phyloP scores from a whole-genome alignment of 1,140 invertebrate genomes.

The Diabrotica virgifera region DNA sequence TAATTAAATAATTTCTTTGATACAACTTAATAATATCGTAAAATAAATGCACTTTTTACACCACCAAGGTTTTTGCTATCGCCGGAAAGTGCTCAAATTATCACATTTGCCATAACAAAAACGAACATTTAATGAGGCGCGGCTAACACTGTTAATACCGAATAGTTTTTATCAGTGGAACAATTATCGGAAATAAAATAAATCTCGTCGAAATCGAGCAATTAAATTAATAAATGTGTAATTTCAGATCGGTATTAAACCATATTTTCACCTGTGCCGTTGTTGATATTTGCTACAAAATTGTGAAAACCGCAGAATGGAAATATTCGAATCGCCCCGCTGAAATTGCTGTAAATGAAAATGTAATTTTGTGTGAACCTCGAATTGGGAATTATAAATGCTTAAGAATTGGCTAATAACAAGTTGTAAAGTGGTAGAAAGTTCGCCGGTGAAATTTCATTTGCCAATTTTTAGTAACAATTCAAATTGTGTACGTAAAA shows the following conservation, averaged over 20 bases:
- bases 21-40: too few species aligned
- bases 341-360: not conserved
- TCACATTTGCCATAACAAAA: not conserved
- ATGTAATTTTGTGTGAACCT: not conserved
- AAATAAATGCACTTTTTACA: too few species aligned
- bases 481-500: too few species aligned
- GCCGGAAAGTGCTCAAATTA: too few species aligned
- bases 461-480: too few species aligned
- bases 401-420: not conserved
- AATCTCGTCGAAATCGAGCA: constrained; percentile 11
- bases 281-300: not conserved
- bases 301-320: not conserved
- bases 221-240: constrained; percentile 4
- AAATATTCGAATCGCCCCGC: not conserved
- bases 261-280: constrained; percentile 4
- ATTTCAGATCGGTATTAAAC: not conserved
- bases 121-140: not conserved
- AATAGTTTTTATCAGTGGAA: not conserved
- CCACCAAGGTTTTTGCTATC: too few species aligned
- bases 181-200: constrained; percentile 7
- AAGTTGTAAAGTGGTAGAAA: not conserved
- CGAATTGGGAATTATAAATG: not conserved
- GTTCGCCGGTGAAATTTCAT: too few species aligned
- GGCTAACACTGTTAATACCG: not conserved
- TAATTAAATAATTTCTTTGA: too few species aligned